Evolutionary conservation across 1,140 invertebrate genomes (phyloP).

Genomic region (Dufourea novaeangliae): DNA sequence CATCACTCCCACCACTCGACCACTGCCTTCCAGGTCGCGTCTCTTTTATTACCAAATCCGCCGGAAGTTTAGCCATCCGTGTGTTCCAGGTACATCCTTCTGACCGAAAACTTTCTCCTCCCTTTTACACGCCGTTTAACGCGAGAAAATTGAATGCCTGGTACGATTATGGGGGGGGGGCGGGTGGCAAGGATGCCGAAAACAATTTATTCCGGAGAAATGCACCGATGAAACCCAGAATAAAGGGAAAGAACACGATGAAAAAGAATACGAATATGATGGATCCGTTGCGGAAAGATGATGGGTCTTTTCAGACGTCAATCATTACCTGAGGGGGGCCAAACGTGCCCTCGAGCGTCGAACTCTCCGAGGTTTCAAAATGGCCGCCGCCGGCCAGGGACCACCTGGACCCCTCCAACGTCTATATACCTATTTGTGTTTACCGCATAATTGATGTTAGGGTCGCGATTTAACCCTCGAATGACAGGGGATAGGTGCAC

Average conservation of each 20-base stretch:
- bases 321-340: conserved; percentile 54
- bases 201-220: background rate
- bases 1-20: conserved; percentile 6
- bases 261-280: background rate
- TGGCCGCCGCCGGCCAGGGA: conserved; percentile 21
- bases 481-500: background rate
- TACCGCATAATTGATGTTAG: conserved; percentile 30
- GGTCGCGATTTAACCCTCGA: conserved; percentile 20
- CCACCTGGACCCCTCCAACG: conserved; percentile 22
- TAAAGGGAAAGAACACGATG: background rate
- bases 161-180: background rate
- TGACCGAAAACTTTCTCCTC: background rate
- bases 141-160: background rate
- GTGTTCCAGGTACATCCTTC: conserved; percentile 10
- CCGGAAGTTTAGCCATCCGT: conserved; percentile 42
- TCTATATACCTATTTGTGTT: conserved; percentile 32
- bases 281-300: conserved; percentile 25
- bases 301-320: conserved; percentile 58
- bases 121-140: conserved; percentile 13
- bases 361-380: conserved; percentile 12
- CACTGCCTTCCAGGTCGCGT: no score
- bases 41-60: conserved; percentile 37
- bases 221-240: background rate
- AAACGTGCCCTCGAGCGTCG: background rate
- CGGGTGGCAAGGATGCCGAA: no score